These are phyloP conservation scores for Danaus melanippus DNA, from an alignment of 1,140 invertebrate genomes.

Conservation along the genomic window DNA sequence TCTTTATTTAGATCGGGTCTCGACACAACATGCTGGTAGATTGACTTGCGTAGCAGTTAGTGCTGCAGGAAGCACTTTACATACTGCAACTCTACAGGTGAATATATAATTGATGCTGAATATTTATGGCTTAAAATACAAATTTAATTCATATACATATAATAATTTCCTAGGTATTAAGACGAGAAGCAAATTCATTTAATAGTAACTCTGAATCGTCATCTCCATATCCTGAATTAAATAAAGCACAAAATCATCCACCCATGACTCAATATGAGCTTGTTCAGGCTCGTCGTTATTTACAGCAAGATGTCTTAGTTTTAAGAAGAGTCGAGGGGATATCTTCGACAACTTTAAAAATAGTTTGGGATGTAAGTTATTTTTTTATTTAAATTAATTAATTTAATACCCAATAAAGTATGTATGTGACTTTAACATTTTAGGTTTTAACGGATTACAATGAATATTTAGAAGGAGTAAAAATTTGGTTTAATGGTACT, in stretches of 20 bases:
- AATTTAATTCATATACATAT: not conserved
- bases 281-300: slow-evolving; percentile 82
- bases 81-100: slow-evolving; percentile 60
- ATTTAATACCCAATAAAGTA: not conserved
- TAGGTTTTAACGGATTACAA: slow-evolving; percentile 68
- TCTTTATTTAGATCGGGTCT: slow-evolving; percentile 54
- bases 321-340: slow-evolving; percentile 84
- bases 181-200: slow-evolving; percentile 62
- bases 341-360: slow-evolving; percentile 85
- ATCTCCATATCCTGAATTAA: slow-evolving; percentile 53
- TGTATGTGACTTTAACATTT: slow-evolving; percentile 16
- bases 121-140: slow-evolving; percentile 4
- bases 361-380: slow-evolving; percentile 86
- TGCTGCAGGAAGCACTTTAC: slow-evolving; percentile 58
- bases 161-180: slow-evolving; percentile 40
- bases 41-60: slow-evolving; percentile 61
- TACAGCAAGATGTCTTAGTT: slow-evolving; percentile 87
- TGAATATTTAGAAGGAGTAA: slow-evolving; percentile 88
- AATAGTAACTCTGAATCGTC: slow-evolving; percentile 52
- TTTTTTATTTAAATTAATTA: slow-evolving; percentile 9
- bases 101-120: not conserved
- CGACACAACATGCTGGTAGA: slow-evolving; percentile 53
- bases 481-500: slow-evolving; percentile 84
- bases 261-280: slow-evolving; percentile 85
- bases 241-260: slow-evolving; percentile 74